phyloP scores from a whole-genome alignment of 2,113 vertebrate species.

The Puffinus mauretanicus region DNA sequence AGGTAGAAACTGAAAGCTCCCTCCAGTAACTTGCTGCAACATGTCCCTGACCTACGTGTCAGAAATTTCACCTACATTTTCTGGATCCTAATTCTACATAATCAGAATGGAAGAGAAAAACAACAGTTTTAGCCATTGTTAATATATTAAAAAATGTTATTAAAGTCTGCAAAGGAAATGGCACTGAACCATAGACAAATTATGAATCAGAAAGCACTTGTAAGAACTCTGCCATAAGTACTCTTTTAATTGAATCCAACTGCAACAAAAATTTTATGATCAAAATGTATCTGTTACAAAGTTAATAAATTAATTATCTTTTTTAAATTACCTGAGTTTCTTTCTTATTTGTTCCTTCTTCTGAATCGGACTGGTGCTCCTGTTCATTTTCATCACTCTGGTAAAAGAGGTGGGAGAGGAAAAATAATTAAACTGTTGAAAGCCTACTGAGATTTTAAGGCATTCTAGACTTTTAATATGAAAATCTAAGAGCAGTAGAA shows the following conservation, averaged over 20 bases:
- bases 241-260: neutral
- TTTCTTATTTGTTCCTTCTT: constrained; percentile 89
- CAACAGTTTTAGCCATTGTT: neutral
- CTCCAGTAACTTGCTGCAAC: neutral
- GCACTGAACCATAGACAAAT: neutral
- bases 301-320: neutral
- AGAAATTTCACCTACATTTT: neutral
- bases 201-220: neutral
- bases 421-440: neutral
- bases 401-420: neutral
- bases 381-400: constrained; percentile 97
- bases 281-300: neutral
- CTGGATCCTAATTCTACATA: neutral
- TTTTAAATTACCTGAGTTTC: constrained; percentile 83
- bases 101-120: neutral
- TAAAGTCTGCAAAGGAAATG: neutral
- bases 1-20: neutral
- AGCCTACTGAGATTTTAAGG: neutral
- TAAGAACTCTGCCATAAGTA: neutral
- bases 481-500: neutral
- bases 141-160: neutral
- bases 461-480: neutral
- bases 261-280: neutral
- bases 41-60: neutral
- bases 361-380: constrained; percentile 90